These are phyloP conservation scores for Xiphophorus hellerii DNA, from an alignment of 2,113 vertebrate species.

Conservation along the genomic window DNA sequence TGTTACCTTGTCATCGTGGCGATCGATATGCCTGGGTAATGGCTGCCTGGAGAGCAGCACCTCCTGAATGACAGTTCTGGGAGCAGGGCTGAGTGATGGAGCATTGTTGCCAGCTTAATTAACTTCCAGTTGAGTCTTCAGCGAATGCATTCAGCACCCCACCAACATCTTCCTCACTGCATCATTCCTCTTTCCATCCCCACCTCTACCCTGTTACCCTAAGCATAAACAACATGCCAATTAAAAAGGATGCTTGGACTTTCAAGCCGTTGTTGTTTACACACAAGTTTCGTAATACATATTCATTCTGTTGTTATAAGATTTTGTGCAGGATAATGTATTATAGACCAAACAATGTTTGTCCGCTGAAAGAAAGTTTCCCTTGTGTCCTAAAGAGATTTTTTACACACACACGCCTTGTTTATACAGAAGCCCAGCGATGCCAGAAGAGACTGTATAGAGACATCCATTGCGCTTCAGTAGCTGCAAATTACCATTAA, in stretches of 20 bases:
- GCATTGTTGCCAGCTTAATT: conserved; percentile 71
- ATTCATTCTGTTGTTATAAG: conserved; percentile 27
- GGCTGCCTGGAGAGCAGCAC: conserved; percentile 67
- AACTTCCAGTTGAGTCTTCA: conserved; percentile 72
- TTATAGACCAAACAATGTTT: conserved; percentile 53
- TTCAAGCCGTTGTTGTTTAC: conserved; percentile 38
- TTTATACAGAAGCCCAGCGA: conserved; percentile 5
- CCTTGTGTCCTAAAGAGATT: conserved; percentile 2
- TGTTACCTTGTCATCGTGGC: conserved; percentile 56
- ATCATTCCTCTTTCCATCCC: background rate
- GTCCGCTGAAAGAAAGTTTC: conserved; percentile 28
- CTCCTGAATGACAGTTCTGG: conserved; percentile 70
- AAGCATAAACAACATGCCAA: conserved; percentile 58
- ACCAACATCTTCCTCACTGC: background rate
- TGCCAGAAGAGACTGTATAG: conserved; percentile 41
- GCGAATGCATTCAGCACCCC: conserved; percentile 53
- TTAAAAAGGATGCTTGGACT: conserved; percentile 42
- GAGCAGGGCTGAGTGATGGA: conserved; percentile 70
- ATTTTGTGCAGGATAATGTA: conserved; percentile 19
- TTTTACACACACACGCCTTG: background rate
- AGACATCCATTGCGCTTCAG: conserved; percentile 43
- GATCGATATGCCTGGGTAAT: conserved; percentile 73
- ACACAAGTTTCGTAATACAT: conserved; percentile 29
- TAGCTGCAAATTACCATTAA: conserved; percentile 66
- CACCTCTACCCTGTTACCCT: conserved; percentile 23